Evolutionary conservation across 2,113 vertebrate species (phyloP).

Genomic region (Ailurus styani): DNA sequence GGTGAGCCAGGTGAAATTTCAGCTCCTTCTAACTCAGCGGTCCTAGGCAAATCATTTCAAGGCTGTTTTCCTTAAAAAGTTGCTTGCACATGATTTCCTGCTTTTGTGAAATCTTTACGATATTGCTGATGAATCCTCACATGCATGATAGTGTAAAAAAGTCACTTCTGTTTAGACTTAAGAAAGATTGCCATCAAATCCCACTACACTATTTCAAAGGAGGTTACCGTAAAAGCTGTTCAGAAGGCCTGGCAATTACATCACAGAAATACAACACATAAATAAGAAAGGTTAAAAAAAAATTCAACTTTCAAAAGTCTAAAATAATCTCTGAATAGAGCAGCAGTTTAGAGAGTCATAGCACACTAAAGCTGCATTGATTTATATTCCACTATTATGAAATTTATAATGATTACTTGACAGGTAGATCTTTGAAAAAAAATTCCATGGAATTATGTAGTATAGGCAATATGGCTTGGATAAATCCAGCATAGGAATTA

Average conservation of each 20-base stretch:
- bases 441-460: background rate
- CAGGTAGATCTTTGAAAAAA: background rate
- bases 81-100: background rate
- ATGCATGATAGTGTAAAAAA: background rate
- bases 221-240: background rate
- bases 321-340: background rate
- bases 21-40: background rate
- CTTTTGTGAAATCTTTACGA: background rate
- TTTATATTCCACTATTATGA: constrained; percentile 17
- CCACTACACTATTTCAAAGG: background rate
- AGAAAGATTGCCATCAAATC: background rate
- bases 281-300: background rate
- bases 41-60: background rate
- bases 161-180: background rate
- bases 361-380: background rate
- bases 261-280: background rate
- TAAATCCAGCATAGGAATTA: constrained; percentile 33
- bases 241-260: background rate
- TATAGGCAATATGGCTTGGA: background rate
- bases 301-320: background rate
- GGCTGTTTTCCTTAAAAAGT: background rate
- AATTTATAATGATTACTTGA: constrained; percentile 39
- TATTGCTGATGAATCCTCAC: background rate
- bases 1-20: background rate
- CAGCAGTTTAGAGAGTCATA: background rate